Evolutionary conservation across 2,113 vertebrate genomes (phyloP).

Genomic region (Dasypus novemcinctus): DNA sequence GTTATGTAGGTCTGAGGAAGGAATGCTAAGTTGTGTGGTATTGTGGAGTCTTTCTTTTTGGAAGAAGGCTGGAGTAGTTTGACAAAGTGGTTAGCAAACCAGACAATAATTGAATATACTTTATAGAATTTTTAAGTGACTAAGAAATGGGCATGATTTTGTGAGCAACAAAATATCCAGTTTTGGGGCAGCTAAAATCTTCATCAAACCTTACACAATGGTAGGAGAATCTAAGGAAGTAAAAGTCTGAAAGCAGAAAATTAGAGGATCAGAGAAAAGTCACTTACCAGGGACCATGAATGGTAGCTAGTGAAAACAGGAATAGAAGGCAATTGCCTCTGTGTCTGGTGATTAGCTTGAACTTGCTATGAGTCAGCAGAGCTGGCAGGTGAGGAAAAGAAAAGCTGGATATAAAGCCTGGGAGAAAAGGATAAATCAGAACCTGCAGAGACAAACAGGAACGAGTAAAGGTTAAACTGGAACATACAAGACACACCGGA

Average conservation of each 20-base stretch:
- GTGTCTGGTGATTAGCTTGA: neutral
- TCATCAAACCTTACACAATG: neutral
- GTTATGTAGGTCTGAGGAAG: no score
- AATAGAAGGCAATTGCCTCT: neutral
- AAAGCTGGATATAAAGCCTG: neutral
- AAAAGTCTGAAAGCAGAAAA: neutral
- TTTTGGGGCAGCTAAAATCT: neutral
- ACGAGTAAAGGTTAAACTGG: neutral
- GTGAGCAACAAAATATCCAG: neutral
- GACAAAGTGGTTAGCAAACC: neutral
- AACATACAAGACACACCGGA: neutral
- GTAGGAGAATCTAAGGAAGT: neutral
- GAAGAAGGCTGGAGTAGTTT: neutral
- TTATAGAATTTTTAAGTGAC: neutral
- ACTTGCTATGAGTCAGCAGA: neutral
- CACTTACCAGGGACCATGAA: neutral
- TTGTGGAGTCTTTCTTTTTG: no score
- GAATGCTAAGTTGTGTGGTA: no score
- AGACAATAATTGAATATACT: neutral
- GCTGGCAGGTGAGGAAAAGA: neutral
- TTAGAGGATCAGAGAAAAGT: neutral
- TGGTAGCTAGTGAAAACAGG: neutral
- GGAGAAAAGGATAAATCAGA: neutral
- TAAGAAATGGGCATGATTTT: neutral
- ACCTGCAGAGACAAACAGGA: neutral